Percentiles rank a stretch among this genome's conserved stretches.
These are phyloP conservation scores for Xanthostigma xanthostigma DNA, from an alignment of 2,888 invertebrate species.

Conservation along the genomic window DNA sequence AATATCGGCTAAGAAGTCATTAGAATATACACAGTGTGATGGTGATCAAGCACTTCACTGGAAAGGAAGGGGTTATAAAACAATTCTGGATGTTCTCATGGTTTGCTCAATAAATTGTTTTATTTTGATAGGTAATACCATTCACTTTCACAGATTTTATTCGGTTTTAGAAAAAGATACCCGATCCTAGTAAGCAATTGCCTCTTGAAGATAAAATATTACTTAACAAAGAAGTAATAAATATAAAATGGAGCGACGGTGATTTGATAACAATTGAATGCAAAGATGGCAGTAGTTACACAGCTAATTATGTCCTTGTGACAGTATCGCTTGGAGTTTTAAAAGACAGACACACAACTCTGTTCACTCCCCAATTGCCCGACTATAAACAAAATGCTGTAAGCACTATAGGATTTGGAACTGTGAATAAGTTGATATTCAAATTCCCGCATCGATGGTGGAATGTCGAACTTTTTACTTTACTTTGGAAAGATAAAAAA, in stretches of 20 bases:
- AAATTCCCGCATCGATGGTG: conserved; percentile 50
- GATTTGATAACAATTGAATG: conserved; percentile 30
- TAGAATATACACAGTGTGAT: conserved; percentile 49
- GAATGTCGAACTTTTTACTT: conserved; percentile 22
- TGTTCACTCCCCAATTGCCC: conserved; percentile 43
- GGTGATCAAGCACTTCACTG: conserved; percentile 58
- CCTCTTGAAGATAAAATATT: conserved; percentile 22
- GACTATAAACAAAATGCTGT: conserved; percentile 37
- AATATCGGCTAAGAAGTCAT: conserved; percentile 49
- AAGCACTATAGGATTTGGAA: conserved; percentile 43
- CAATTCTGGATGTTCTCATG: conserved; percentile 50
- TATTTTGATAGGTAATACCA: background rate
- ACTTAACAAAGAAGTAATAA: conserved; percentile 23
- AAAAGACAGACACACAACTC: conserved; percentile 34
- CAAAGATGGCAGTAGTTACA: conserved; percentile 34
- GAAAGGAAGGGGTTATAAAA: conserved; percentile 56
- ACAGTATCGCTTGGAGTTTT: conserved; percentile 56
- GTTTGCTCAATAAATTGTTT: conserved; percentile 24
- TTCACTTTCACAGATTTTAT: conserved; percentile 2
- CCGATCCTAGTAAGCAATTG: conserved; percentile 16
- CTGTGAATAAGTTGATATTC: conserved; percentile 50
- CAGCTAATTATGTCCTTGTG: conserved; percentile 47
- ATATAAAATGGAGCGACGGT: conserved; percentile 21
- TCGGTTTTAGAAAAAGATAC: conserved; percentile 22
- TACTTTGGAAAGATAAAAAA: conserved; percentile 22